phyloP scores from a whole-genome alignment of 2,888 invertebrate species.

The Rhyacophila evoluta region DNA sequence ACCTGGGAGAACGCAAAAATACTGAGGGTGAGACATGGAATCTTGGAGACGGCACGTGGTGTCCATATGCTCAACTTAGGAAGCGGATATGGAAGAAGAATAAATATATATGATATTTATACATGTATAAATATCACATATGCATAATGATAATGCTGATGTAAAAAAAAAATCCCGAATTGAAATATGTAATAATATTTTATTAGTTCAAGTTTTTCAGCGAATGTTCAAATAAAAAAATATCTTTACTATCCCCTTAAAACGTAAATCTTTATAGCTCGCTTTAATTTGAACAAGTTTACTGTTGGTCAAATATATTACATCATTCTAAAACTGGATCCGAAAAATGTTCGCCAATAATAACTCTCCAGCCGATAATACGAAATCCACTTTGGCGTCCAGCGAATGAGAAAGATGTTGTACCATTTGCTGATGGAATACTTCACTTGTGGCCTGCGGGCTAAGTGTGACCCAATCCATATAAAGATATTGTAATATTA shows the following conservation, averaged over 20 bases:
- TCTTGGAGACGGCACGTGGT: no score
- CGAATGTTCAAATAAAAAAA: neutral
- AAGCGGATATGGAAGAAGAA: no score
- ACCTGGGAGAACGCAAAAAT: no score
- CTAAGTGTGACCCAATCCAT: neutral
- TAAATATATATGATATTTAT: no score
- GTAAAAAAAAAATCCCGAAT: no score
- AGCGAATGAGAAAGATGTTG: neutral
- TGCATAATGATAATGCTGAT: no score
- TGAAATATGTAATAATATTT: no score
- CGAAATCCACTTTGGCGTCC: neutral
- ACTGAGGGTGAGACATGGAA: no score
- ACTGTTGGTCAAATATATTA: neutral
- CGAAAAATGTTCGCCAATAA: neutral
- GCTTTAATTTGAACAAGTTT: neutral
- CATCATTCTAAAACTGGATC: conserved; percentile 3
- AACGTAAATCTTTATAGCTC: neutral
- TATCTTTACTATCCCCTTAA: neutral
- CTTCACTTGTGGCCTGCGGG: neutral
- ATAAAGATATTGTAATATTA: no score
- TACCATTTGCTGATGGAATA: neutral
- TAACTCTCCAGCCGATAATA: neutral
- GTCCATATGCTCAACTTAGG: no score
- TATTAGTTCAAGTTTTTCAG: no score
- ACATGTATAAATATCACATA: no score